Percentiles rank a stretch among this genome's conserved stretches.
These are phyloP conservation scores for Fregetta grallaria DNA, from an alignment of 2,113 vertebrate species.

Conservation along the genomic window DNA sequence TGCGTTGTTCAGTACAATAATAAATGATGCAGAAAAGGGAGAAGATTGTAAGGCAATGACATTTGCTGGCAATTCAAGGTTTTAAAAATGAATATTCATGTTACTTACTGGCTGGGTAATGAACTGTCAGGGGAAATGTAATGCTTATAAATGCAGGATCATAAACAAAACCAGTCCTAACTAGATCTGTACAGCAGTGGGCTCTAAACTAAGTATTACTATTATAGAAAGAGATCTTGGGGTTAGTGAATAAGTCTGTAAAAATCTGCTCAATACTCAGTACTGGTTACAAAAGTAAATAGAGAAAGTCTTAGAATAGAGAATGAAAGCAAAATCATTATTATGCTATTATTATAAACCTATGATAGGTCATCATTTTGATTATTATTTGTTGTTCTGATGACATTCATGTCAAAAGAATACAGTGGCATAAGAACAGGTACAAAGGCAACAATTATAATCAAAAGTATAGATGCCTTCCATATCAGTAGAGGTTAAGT, in stretches of 20 bases:
- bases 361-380: neutral
- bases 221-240: neutral
- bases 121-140: neutral
- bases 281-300: neutral
- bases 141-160: neutral
- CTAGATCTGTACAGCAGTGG: neutral
- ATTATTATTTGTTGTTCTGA: neutral
- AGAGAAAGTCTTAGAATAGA: neutral
- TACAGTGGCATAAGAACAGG: neutral
- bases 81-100: conserved; percentile 8
- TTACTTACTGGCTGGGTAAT: neutral
- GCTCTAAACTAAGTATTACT: neutral
- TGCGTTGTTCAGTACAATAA: neutral
- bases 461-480: neutral
- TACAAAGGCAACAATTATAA: neutral
- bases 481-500: neutral
- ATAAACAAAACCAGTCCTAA: neutral
- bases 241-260: neutral
- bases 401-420: neutral
- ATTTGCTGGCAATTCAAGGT: neutral
- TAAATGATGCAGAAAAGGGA: neutral
- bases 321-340: neutral
- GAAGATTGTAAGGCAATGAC: neutral
- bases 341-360: neutral
- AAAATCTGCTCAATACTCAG: neutral